Base-by-base conservation (phyloP, 2,113 vertebrate species). In the Hippopotamus amphibius region DNA sequence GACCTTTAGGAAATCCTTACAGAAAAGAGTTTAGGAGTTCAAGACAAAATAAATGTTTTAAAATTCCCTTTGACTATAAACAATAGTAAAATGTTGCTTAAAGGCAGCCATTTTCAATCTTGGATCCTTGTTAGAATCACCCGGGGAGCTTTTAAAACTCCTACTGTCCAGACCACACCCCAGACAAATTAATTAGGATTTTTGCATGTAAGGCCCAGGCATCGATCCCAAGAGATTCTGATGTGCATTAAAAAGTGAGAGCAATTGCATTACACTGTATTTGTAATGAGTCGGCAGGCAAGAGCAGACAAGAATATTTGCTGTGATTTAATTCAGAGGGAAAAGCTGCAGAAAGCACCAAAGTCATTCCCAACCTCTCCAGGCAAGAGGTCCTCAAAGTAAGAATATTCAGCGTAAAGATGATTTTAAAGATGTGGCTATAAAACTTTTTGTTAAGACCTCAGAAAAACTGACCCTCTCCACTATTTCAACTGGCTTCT, bases 1-100 rank as follows among this genome's bases (percentile, higher is more conserved):
- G n/a, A 30, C 37, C 71, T 83, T 87, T 84, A 88, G 22, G 11
- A 94, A 93, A 80, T 84, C 68, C 43, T 46, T 57, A n/a, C 9
- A 68, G 16, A 12, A 33, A 57, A 91, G 91, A 82, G n/a, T 46
- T 92, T 68, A 87, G 21, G 33, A 50, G 30, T 72, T 76, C 24
- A 95, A 94, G 26, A 94, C 21, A 41, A 95, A 91, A 93, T 81
- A 33, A 91, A 95, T 66, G 2, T 76, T 96, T 94, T 71, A 65
- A 94, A 96, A 83, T 3, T 59, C 21, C 24, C 63, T 90, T 90
- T 90, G 74, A 79, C 81, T 93, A 82, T 8, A 89, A 82, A 85
- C 43, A 95, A 77, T 26, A 71, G 10, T 68, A 41, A 82, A 92
- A 48, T 43, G 3, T 50, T 68, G 48, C 33, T 94, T 16, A 11